Evolutionary conservation across 2,113 vertebrate species (phyloP), one percentile per base, ranked within the genome.

Genomic region (Steatornis caripensis): DNA sequence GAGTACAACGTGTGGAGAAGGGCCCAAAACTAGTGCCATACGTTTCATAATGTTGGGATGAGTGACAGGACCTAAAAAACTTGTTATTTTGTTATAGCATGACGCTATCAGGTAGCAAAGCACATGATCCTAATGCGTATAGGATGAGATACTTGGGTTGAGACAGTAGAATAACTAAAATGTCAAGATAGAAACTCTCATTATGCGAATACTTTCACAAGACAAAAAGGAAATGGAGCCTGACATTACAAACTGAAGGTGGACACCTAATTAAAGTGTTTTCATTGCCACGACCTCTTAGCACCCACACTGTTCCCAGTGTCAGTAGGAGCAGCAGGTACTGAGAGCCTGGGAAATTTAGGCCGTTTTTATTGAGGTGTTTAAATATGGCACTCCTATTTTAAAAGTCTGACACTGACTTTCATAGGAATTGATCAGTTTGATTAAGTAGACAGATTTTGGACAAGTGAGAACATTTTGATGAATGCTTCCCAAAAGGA

Each of bases 401-500:
- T 81, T 54, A 84, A 89, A 90, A 90, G 27, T 46, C 27, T 81
- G 75, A 86, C 65, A 46, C 8, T 0, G 3, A 21, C 32, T 84
- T 75, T 39, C 90, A 46, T 1, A 64, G 14, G 71, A 87, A 96
- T 66, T 55, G 92, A 92, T 94, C 23, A 0, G 18, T 87, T 93
- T 87, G 37, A 76, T 87, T 79, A 87, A 89, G 53, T 34, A 76
- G 88, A 54, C 22, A 37, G 58, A 62, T 60, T 92, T 39, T 46
- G 62, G 76, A 82, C 66, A 91, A 90, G 80, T 48, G 48, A 92
- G 91, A 90, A 87, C 83, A 89, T 92, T 89, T 93, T 94, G 88
- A 96, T 78, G 39, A 92, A 96, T 93, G 74, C 45, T 93, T 93
- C 90, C 86, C 39, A 4, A 85, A 92, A 94, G 74, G 61, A 96